Conservation (phyloP, 2,113 vertebrate species). For the Sphyrna mokarran region DNA sequence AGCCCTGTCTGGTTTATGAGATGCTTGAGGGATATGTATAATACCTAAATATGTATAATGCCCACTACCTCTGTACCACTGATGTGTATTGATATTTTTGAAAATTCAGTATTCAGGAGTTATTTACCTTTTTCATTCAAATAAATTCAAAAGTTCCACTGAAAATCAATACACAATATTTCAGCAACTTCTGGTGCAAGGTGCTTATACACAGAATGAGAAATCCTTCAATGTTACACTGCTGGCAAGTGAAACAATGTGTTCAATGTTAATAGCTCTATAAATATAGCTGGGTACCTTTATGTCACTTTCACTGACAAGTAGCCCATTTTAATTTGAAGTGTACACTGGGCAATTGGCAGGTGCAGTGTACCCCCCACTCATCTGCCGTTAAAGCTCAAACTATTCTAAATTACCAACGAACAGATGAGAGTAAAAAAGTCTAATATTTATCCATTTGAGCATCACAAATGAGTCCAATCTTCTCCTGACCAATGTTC, state of each 20-base stretch:
- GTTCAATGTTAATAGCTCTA: background rate
- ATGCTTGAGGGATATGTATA: background rate
- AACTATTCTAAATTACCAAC: background rate
- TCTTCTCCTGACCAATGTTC: background rate
- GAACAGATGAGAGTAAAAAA: background rate
- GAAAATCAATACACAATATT: background rate
- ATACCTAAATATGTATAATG: too few species aligned
- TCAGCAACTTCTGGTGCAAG: background rate
- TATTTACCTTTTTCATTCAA: background rate
- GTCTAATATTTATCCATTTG: background rate
- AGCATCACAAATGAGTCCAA: background rate
- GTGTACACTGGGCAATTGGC: background rate
- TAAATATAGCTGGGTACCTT: background rate
- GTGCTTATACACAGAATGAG: background rate
- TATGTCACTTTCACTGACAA: background rate
- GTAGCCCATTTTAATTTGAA: background rate
- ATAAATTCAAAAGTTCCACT: background rate
- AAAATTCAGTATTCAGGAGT: background rate
- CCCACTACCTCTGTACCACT: background rate
- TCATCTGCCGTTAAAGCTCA: background rate
- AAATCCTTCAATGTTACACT: background rate
- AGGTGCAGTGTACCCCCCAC: background rate
- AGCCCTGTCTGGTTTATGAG: background rate
- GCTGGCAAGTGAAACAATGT: background rate
- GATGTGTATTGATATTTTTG: background rate